These are phyloP conservation scores for Pelecanus crispus DNA, from an alignment of 2,113 vertebrate species.

Conservation along the genomic window DNA sequence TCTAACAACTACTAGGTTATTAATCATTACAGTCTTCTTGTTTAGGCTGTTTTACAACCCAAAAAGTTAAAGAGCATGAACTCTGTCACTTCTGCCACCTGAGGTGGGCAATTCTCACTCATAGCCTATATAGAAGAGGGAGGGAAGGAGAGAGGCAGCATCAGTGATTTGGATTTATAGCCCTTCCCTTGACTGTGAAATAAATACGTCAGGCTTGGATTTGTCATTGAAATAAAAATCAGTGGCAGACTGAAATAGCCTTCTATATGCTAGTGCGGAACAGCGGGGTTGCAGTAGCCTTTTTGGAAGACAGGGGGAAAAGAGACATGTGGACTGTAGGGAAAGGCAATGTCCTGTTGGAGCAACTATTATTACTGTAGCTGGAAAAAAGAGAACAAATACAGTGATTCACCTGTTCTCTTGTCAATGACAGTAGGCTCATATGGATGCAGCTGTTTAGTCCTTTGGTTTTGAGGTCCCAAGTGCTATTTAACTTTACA, in stretches of 20 bases:
- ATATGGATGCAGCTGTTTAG: neutral
- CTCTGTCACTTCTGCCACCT: neutral
- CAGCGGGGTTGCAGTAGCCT: neutral
- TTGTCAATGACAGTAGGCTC: neutral
- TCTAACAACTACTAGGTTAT: neutral
- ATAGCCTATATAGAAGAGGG: neutral
- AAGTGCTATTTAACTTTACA: neutral
- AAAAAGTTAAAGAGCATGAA: neutral
- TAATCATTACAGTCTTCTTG: neutral
- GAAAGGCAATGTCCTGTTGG: neutral
- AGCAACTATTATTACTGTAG: neutral
- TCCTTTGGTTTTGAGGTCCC: neutral
- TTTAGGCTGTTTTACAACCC: neutral
- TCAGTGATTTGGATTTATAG: neutral
- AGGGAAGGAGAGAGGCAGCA: neutral
- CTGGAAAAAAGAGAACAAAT: neutral
- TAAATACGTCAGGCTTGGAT: neutral
- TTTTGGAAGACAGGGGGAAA: neutral
- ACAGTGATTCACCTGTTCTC: neutral
- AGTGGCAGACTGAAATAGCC: neutral
- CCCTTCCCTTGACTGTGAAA: neutral
- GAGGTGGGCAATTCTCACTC: neutral
- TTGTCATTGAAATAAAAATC: neutral
- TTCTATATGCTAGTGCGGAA: neutral
- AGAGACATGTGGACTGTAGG: neutral